Evolutionary conservation across 23 tunicate genomes (phyloP).

Genomic region (Styela clava): DNA sequence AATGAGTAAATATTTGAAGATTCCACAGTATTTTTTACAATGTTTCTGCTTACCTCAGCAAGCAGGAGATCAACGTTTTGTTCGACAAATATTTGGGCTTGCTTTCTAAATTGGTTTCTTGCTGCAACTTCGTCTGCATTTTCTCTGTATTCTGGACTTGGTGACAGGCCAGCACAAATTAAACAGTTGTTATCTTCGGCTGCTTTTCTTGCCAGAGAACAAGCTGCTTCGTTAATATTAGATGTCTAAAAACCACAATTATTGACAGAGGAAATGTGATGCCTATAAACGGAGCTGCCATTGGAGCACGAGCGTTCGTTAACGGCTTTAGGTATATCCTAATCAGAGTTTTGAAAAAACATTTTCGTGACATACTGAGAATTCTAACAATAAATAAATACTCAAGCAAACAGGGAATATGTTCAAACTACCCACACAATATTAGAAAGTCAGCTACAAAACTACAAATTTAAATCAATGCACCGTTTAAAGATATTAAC

Average conservation of each 20-base stretch:
- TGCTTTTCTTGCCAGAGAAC: constrained; percentile 59
- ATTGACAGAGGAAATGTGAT: no score
- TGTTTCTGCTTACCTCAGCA: constrained; percentile 44
- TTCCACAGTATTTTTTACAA: no score
- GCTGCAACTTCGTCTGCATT: constrained; percentile 28
- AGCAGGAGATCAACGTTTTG: constrained; percentile 47
- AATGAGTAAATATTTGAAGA: no score
- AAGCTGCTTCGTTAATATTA: constrained; percentile 59
- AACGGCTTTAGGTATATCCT: no score
- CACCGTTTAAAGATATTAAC: neutral
- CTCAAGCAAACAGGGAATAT: no score
- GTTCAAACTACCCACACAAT: no score
- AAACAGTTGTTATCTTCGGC: constrained; percentile 52
- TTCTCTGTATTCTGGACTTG: constrained; percentile 5
- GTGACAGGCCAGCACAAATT: constrained; percentile 58
- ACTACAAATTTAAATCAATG: no score
- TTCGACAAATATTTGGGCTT: constrained; percentile 29
- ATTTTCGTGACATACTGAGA: neutral
- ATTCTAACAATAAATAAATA: no score
- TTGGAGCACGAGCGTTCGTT: no score
- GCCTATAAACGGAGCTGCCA: no score
- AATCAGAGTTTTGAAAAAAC: neutral
- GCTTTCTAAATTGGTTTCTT: constrained; percentile 31
- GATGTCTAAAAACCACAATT: constrained; percentile 36
- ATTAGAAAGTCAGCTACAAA: no score